Base-by-base conservation (phyloP, 2,888 invertebrate genomes). In the Ellobium chinense region DNA sequence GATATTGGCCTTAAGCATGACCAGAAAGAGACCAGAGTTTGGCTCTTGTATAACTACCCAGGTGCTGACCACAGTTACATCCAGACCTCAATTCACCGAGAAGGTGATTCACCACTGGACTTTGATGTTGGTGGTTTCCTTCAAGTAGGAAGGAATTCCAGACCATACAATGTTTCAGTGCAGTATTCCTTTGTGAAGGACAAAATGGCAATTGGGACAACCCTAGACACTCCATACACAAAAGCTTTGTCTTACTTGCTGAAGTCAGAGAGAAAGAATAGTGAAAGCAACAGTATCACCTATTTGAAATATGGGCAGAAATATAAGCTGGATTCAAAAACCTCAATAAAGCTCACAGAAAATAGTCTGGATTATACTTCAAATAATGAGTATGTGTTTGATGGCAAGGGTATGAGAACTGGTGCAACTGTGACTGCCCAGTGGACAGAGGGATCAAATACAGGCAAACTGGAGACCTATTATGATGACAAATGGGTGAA, bases 211-310 rank as follows among this genome's bases (percentile, higher is more conserved):
- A 39, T 83, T 24, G 73, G 78, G 12, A 79, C 81, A 27, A 81
- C 81, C 27, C 62, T 83, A 21, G 78, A 79, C 34, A 79, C 79
- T 18, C 83, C 83, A 5, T 68, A 76, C 58, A 79, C 83, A 27
- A 58, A 83, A 34, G 63, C 75, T 36, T 29, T 83, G 31, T 80
- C 80, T 1, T 80, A 74, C 68, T 37, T 65, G 5, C 58, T 68
- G 29, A 74, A 68, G 39, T 24, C 36, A 24, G 80, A 80, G 39
- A 66, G 36, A 21, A 18, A 36, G 12, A 27, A 21, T 65, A 66
- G 66, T 5, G 46, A 46, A 58, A 3, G 56, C 21, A 31, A 24
- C 27, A 37, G n/a, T 39, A 39, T 29, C 9, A 9, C 74, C 1
- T 80, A 80, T 68, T 66, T 56, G 12, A 80, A 80, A 39, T 73